Evolutionary conservation across 2,113 vertebrate genomes (phyloP).

Genomic region (Gasterosteus nipponicus): DNA sequence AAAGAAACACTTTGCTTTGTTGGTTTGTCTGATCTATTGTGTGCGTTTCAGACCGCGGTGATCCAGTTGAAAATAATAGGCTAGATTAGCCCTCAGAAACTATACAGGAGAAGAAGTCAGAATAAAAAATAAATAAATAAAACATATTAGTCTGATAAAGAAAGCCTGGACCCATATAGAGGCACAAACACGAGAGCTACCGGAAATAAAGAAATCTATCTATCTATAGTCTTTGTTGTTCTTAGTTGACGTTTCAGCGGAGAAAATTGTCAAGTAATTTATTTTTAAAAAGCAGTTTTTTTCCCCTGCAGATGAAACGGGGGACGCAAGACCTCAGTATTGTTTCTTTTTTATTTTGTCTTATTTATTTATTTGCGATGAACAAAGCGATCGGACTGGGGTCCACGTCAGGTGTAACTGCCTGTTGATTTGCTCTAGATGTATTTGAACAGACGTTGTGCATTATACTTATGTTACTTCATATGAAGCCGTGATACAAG

Average conservation of each 20-base stretch:
- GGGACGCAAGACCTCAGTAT: conserved; percentile 19
- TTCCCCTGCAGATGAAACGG: conserved; percentile 18
- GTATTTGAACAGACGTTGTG: conserved; percentile 80
- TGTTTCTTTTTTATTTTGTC: conserved; percentile 25
- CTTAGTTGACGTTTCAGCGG: conserved; percentile 56
- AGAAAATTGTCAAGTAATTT: conserved; percentile 62
- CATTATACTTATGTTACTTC: conserved; percentile 76
- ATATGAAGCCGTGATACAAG: conserved; percentile 79
- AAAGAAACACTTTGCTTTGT: conserved; percentile 24
- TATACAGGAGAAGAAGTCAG: conserved; percentile 29
- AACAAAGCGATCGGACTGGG: conserved; percentile 32
- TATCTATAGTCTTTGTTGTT: conserved; percentile 59
- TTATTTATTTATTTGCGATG: conserved; percentile 5
- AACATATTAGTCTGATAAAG: conserved; percentile 14
- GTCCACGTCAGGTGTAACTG: conserved; percentile 52
- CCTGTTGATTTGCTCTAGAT: conserved; percentile 68
- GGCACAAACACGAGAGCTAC: conserved; percentile 26
- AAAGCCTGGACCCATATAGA: conserved; percentile 27
- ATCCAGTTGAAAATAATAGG: conserved; percentile 59
- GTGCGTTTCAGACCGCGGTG: conserved; percentile 58
- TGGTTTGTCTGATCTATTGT: conserved; percentile 21
- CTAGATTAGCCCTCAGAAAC: conserved; percentile 63
- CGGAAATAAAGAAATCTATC: conserved; percentile 47
- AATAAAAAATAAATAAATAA: neutral
- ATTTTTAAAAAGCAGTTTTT: conserved; percentile 45